A percentile compares a stretch with the other conserved stretches of the same genome.
phyloP scores from a whole-genome alignment of 2,888 invertebrate species.

The Ormyrus labotus region DNA sequence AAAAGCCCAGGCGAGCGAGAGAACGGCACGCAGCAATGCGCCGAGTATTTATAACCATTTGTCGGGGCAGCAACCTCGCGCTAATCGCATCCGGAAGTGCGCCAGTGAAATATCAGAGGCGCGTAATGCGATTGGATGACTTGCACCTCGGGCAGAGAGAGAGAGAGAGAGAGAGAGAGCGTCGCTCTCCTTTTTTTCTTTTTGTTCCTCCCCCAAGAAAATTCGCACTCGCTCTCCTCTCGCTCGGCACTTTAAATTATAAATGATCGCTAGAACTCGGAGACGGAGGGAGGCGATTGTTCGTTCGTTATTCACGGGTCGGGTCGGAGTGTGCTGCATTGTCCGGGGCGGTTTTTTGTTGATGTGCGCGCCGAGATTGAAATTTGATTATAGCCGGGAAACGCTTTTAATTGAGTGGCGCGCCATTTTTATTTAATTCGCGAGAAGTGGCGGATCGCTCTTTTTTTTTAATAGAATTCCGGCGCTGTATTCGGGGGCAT shows the following conservation, averaged over 20 bases:
- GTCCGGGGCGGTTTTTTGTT: too few relatives aligned
- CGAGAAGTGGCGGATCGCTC: too few relatives aligned
- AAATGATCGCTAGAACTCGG: too few relatives aligned
- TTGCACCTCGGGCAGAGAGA: not conserved
- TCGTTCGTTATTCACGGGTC: too few relatives aligned
- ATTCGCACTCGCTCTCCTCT: not conserved
- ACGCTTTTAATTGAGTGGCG: not conserved
- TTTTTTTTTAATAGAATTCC: too few relatives aligned
- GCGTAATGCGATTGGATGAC: slow-evolving; percentile 23
- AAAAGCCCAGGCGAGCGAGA: not conserved
- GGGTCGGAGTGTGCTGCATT: too few relatives aligned
- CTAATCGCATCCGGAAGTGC: slow-evolving; percentile 32
- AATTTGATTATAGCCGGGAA: not conserved
- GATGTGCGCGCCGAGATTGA: too few relatives aligned
- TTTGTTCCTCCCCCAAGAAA: not conserved
- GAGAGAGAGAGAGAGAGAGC: too few relatives aligned
- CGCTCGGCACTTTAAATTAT: too few relatives aligned
- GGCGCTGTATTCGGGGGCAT: too few relatives aligned
- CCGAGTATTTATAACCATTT: slow-evolving; percentile 17
- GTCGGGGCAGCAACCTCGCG: slow-evolving; percentile 12
- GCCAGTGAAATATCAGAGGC: slow-evolving; percentile 4
- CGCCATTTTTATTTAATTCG: not conserved
- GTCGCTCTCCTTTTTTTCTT: not conserved
- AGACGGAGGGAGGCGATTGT: too few relatives aligned
- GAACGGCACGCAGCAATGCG: not conserved